A percentile compares a stretch with the other conserved stretches of the same genome.
phyloP scores from a whole-genome alignment of 2,797 vertebrate genomes.

The Enoplosus armatus region DNA sequence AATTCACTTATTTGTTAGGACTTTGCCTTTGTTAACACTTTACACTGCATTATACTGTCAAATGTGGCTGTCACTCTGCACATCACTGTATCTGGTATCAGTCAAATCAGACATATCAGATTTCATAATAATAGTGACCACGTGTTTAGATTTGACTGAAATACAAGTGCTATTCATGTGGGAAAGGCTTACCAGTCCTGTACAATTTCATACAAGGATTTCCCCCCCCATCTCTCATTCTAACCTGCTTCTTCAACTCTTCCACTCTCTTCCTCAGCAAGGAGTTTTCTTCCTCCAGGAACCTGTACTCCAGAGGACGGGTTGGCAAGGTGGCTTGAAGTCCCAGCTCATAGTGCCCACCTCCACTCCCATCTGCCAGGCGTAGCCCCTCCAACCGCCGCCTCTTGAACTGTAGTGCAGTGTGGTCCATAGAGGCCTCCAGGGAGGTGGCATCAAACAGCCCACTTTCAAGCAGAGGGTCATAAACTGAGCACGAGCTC shows the following conservation, averaged over 20 bases:
- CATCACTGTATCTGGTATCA: background rate
- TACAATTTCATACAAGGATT: background rate
- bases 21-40: background rate
- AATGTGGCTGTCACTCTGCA: background rate
- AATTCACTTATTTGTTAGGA: background rate
- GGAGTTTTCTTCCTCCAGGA: slow-evolving; percentile 95
- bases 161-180: background rate
- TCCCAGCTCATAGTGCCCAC: slow-evolving; percentile 86
- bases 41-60: background rate
- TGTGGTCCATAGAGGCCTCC: slow-evolving; percentile 90
- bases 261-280: slow-evolving; percentile 95
- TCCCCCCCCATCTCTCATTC: slow-evolving; percentile 1
- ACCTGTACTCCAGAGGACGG: slow-evolving; percentile 91
- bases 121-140: background rate
- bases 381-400: slow-evolving; percentile 92
- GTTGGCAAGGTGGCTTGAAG: slow-evolving; percentile 85
- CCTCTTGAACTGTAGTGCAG: slow-evolving; percentile 92
- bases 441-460: slow-evolving; percentile 86
- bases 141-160: background rate
- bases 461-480: slow-evolving; percentile 87
- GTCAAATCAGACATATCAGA: background rate
- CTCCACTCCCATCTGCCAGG: slow-evolving; percentile 81
- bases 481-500: slow-evolving; percentile 87
- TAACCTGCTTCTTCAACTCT: slow-evolving; percentile 97
- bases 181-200: background rate